Base-by-base conservation (phyloP, 1,140 invertebrate species). In the Drosophila auraria region DNA sequence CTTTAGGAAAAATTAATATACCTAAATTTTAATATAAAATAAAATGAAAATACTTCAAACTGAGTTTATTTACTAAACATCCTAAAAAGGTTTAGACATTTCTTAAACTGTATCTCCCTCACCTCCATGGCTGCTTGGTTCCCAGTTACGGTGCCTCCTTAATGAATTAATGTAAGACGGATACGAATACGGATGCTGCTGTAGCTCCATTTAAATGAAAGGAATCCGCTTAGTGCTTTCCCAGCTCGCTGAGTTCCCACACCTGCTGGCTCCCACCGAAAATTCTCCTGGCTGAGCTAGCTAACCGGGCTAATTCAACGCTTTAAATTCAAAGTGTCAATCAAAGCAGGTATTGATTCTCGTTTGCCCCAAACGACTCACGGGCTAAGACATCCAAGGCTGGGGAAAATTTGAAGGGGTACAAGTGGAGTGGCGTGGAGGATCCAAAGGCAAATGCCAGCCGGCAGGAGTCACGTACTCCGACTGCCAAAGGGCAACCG, bases 311-410 rank as follows among this genome's bases (percentile, higher is more conserved):
- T 74, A 82, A 64, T 71, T 70, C 72, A 40, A 53, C 50, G 78
- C 82, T 82, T 86, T 86, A 73, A 80, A 90, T 90, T 69, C 69
- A 82, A 86, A 90, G 72, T 90, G 86, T 81, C 86, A 90, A 90
- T 90, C 86, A 90, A 90, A 80, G 33, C 33, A 38, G 47, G 62
- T 90, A 86, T 90, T 90, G 86, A 90, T 84, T 80, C 83, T 63
- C 56, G 75, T 76, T 65, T 51, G 69, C 70, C 62, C 69, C 53
- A 38, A 78, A 54, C 49, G 62, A 54, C 38, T 45, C 54, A 65
- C 64, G 71, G 27, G 27, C 54, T 65, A 58, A 70, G 44, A 33
- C 80, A 73, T 36, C 36, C 36, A 38, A 14, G 33, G 54, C 30
- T 38, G 63, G 68, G n/a, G 27, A 30, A 36, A 47, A 59, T 42